Evolutionary conservation across 2,888 invertebrate genomes (phyloP).

Genomic region (Caenorhabditis plicata): DNA sequence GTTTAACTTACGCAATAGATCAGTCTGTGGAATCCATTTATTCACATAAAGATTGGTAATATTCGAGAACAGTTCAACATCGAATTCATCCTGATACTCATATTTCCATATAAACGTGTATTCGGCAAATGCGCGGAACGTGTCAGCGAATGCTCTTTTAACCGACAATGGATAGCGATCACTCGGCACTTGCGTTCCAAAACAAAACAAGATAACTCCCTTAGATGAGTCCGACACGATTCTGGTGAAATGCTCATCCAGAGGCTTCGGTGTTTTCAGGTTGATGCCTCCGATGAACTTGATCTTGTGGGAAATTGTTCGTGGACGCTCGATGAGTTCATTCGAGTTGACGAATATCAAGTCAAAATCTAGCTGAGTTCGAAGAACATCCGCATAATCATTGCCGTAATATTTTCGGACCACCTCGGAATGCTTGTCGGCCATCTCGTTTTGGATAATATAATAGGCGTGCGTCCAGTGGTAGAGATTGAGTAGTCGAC

Average conservation of each 20-base stretch:
- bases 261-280: conserved; percentile 10
- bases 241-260: conserved; percentile 14
- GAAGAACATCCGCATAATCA: neutral
- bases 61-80: conserved; percentile 27
- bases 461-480: conserved; percentile 23
- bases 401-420: conserved; percentile 13
- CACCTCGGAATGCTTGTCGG: neutral
- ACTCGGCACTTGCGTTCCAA: conserved; percentile 49
- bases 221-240: conserved; percentile 7
- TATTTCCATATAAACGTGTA: conserved; percentile 49
- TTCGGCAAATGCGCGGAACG: conserved; percentile 43
- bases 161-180: too few species aligned
- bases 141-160: conserved; percentile 25
- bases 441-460: conserved; percentile 10
- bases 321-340: conserved; percentile 47
- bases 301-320: conserved; percentile 42
- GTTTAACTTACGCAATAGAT: conserved; percentile 43
- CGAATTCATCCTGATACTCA: conserved; percentile 22
- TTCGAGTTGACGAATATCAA: conserved; percentile 48
- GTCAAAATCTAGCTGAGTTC: conserved; percentile 6
- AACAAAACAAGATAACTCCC: conserved; percentile 48
- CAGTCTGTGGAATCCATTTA: conserved; percentile 51
- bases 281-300: conserved; percentile 52
- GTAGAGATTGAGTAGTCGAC: conserved; percentile 12
- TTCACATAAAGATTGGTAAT: conserved; percentile 31